Evolutionary conservation across 2,797 vertebrate species (phyloP).

Genomic region (Fratercula arctica): DNA sequence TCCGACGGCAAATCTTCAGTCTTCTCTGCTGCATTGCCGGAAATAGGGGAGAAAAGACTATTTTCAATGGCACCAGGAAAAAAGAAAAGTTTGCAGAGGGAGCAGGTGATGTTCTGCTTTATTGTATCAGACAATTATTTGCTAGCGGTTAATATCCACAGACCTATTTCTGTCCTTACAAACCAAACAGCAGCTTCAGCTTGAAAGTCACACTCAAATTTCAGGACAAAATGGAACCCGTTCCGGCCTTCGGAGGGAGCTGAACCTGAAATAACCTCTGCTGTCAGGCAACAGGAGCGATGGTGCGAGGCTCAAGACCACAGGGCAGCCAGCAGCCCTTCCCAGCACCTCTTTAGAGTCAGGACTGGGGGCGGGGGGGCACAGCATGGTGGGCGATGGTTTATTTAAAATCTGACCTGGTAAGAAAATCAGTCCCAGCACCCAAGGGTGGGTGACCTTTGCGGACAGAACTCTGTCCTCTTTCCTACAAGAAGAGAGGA

Average conservation of each 20-base stretch:
- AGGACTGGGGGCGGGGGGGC: neutral
- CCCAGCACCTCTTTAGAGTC: neutral
- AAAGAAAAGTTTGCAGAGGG: conserved; percentile 12
- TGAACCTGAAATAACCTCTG: neutral
- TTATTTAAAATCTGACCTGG: neutral
- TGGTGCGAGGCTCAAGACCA: accelerated
- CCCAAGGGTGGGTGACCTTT: neutral
- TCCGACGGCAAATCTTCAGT: neutral
- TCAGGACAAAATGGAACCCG: neutral
- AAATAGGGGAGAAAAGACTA: neutral
- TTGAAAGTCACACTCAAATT: neutral
- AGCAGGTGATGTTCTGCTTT: conserved; percentile 53
- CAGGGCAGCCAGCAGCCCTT: neutral
- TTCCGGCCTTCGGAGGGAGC: neutral
- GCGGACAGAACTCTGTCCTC: accelerated
- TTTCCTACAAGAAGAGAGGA: neutral
- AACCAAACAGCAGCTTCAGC: conserved; percentile 7
- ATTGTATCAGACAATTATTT: conserved; percentile 52
- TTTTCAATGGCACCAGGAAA: neutral
- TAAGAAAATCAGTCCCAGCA: neutral
- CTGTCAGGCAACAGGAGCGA: accelerated
- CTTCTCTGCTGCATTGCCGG: neutral
- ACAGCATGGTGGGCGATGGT: no score
- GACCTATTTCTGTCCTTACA: conserved; percentile 34
- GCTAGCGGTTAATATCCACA: conserved; percentile 45